phyloP scores from a whole-genome alignment of 1,140 invertebrate genomes.

The Apolygus lucorum region DNA sequence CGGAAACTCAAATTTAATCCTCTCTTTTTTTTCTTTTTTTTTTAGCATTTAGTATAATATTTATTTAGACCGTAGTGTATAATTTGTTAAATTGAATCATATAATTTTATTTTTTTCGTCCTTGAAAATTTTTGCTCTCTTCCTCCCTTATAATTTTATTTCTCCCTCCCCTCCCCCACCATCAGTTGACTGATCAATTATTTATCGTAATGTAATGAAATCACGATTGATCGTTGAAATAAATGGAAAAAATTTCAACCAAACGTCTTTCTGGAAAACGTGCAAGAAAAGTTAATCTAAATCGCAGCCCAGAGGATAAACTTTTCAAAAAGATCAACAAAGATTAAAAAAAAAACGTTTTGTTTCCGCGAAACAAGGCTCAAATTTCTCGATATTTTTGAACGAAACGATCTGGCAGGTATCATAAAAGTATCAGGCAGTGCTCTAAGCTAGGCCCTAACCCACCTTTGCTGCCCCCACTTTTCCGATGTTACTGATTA shows the following conservation, averaged over 20 bases:
- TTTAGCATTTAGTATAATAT: slow-evolving; percentile 18
- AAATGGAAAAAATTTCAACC: no score
- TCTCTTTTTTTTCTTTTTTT: slow-evolving; percentile 15
- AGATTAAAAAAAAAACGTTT: background rate
- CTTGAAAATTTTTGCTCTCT: no score
- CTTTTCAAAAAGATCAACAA: background rate
- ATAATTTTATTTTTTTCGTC: slow-evolving; percentile 4
- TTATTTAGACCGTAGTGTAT: slow-evolving; percentile 7
- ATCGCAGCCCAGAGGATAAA: background rate
- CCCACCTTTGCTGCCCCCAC: background rate
- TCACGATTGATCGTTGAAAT: background rate
- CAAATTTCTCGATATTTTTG: background rate
- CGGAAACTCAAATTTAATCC: background rate
- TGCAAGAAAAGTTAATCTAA: no score
- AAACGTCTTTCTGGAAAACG: no score
- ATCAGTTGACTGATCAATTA: background rate
- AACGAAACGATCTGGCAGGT: slow-evolving; percentile 23
- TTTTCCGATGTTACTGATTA: slow-evolving; percentile 2
- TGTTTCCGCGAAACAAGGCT: slow-evolving; percentile 10
- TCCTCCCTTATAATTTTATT: background rate
- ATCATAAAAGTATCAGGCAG: background rate
- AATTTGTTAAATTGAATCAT: slow-evolving; percentile 8
- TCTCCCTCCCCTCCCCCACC: background rate
- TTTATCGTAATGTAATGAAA: background rate
- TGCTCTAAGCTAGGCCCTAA: background rate